phyloP scores from a whole-genome alignment of 2,797 vertebrate genomes.

The Acanthis flammea region DNA sequence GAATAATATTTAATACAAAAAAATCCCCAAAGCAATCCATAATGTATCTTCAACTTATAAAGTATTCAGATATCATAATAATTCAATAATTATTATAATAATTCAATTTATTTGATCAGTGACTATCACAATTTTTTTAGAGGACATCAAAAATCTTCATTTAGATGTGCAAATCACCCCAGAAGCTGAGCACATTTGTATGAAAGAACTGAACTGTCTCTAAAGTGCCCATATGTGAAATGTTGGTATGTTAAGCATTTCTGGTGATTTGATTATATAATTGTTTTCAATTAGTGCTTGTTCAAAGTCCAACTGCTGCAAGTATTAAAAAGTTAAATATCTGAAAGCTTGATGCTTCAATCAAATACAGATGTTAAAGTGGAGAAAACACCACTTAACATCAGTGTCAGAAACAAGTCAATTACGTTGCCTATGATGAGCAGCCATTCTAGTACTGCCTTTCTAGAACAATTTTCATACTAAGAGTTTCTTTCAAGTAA shows the following conservation, averaged over 20 bases:
- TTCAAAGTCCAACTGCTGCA: not conserved
- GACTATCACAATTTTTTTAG: not conserved
- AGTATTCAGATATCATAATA: not conserved
- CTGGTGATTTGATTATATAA: conserved; percentile 2
- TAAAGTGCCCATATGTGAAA: not conserved
- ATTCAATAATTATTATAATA: not conserved
- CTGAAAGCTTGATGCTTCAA: not conserved
- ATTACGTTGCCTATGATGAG: not conserved
- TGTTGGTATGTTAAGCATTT: not conserved
- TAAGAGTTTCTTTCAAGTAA: not conserved
- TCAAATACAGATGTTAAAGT: not conserved
- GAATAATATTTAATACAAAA: not conserved
- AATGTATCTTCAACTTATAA: not conserved
- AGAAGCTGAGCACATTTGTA: not conserved
- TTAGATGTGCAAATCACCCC: not conserved
- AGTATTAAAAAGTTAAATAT: not conserved
- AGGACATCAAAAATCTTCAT: not conserved
- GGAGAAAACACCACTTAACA: not conserved
- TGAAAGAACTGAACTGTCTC: not conserved
- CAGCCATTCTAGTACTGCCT: not conserved
- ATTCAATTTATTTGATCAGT: not conserved
- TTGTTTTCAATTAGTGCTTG: not conserved
- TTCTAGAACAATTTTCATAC: not conserved
- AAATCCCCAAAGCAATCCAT: not conserved
- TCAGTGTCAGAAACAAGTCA: not conserved